A percentile compares a stretch with the other conserved stretches of the same genome.
These are phyloP conservation scores for Omphaloscelis lunosa DNA, from an alignment of 2,888 invertebrate species.

Conservation along the genomic window DNA sequence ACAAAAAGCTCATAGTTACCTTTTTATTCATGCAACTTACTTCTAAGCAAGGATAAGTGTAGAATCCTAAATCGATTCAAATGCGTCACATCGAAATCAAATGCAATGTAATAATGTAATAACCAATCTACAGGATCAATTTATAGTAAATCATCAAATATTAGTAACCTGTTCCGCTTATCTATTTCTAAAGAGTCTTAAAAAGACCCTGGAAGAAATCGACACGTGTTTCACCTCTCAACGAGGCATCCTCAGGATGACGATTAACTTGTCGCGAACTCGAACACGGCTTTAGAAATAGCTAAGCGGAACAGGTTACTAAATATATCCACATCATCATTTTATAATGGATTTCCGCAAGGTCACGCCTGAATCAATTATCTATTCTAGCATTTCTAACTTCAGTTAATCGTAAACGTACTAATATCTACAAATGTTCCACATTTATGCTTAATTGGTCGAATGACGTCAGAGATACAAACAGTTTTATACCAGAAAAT, in stretches of 20 bases:
- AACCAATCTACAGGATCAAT: background rate
- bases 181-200: too few relatives aligned
- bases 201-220: too few relatives aligned
- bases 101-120: background rate
- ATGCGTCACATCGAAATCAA: constrained; percentile 16
- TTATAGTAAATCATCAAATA: too few relatives aligned
- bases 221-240: too few relatives aligned
- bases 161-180: too few relatives aligned
- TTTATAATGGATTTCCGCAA: too few relatives aligned
- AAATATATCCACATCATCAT: too few relatives aligned
- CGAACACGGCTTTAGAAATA: too few relatives aligned
- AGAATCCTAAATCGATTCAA: background rate
- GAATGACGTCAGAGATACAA: constrained; percentile 35
- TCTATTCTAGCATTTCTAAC: background rate
- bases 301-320: too few relatives aligned
- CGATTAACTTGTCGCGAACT: too few relatives aligned
- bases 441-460: constrained; percentile 43
- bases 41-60: background rate
- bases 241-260: too few relatives aligned
- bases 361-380: too few relatives aligned
- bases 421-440: constrained; percentile 25
- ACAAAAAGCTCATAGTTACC: background rate
- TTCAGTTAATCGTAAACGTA: constrained; percentile 4
- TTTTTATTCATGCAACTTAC: background rate
- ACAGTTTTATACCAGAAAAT: constrained; percentile 57